A percentile compares a stretch with the other conserved stretches of the same genome.
These are phyloP conservation scores for Climacteris rufus DNA, from an alignment of 2,113 vertebrate genomes.

Conservation along the genomic window DNA sequence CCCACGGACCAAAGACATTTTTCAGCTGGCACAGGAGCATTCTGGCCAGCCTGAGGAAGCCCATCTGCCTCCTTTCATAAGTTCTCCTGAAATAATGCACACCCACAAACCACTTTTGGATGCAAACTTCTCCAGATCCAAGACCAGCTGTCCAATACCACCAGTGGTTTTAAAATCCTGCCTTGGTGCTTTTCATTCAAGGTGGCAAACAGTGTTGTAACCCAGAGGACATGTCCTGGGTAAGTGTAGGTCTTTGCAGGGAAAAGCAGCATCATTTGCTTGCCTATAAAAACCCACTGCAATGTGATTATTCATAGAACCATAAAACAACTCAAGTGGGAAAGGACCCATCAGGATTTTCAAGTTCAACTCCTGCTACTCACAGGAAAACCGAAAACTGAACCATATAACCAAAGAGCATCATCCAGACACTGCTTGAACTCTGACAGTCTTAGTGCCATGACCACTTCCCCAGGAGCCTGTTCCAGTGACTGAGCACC, in stretches of 20 bases:
- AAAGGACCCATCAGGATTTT: not conserved
- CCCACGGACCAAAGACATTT: not conserved
- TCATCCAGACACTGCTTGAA: rapidly evolving
- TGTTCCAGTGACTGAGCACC: not conserved
- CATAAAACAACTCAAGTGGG: not conserved
- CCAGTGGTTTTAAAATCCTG: not conserved
- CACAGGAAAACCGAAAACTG: not conserved
- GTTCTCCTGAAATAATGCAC: not conserved
- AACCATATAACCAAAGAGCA: not conserved
- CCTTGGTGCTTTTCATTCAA: not conserved
- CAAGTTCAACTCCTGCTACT: not conserved
- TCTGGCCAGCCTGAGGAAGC: not conserved
- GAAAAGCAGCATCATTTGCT: not conserved
- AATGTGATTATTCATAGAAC: not conserved
- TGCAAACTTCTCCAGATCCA: not conserved
- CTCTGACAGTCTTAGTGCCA: not conserved
- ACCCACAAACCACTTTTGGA: not conserved
- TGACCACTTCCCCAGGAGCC: not conserved
- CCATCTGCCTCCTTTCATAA: not conserved
- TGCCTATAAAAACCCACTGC: not conserved
- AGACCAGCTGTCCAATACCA: not conserved
- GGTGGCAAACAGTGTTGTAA: not conserved
- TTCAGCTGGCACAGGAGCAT: not conserved
- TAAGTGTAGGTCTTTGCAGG: not conserved
- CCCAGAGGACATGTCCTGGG: not conserved